phyloP scores from a whole-genome alignment of 2,888 invertebrate species.

The Dorcus parallelipipedus region DNA sequence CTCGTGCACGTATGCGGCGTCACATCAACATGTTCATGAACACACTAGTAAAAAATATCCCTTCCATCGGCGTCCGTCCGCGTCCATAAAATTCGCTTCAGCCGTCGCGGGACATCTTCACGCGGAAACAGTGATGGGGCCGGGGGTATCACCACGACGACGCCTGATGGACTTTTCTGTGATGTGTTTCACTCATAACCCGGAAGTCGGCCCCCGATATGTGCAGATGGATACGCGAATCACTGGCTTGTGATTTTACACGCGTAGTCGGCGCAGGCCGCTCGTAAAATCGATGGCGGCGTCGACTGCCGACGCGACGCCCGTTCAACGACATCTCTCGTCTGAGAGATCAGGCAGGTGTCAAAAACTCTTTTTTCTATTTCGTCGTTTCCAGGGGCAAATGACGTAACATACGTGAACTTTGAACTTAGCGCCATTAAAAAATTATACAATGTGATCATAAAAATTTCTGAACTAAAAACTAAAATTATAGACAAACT shows the following conservation, averaged over 20 bases:
- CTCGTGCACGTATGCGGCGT: neutral
- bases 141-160: neutral
- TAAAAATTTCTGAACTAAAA: too few relatives aligned
- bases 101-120: neutral
- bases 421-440: too few relatives aligned
- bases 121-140: neutral
- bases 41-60: neutral
- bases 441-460: too few relatives aligned
- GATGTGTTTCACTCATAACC: conserved; percentile 6
- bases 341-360: conserved; percentile 1
- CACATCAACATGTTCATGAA: neutral
- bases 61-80: neutral
- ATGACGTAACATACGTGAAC: too few relatives aligned
- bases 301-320: conserved; percentile 29
- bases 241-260: conserved; percentile 42
- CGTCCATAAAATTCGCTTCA: neutral
- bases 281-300: conserved; percentile 42
- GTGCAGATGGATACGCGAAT: conserved; percentile 38
- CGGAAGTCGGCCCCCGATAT: conserved; percentile 28
- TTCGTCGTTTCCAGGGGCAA: too few relatives aligned
- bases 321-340: conserved; percentile 14
- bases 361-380: too few relatives aligned
- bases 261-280: conserved; percentile 40
- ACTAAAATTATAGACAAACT: too few relatives aligned
- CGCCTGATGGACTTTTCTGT: neutral